phyloP scores from a whole-genome alignment of 2,888 invertebrate species.

The Epiperipatus broadwayi region DNA sequence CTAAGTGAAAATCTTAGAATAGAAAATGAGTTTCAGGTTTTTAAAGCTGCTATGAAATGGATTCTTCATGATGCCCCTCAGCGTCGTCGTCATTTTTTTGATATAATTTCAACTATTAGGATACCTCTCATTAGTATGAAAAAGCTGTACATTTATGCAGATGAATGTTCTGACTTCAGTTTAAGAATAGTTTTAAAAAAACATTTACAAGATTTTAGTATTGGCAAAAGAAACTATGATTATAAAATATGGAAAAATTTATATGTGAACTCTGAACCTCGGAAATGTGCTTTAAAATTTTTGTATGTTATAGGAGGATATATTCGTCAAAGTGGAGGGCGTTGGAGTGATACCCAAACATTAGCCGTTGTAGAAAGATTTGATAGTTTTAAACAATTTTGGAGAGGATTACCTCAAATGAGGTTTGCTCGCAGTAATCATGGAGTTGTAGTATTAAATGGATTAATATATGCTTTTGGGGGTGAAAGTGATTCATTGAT shows the following conservation, averaged over 20 bases:
- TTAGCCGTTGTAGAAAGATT: conserved; percentile 64
- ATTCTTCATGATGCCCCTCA: conserved; percentile 55
- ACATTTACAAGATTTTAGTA: conserved; percentile 21
- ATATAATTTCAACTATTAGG: conserved; percentile 58
- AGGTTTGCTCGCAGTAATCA: conserved; percentile 65
- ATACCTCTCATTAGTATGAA: conserved; percentile 61
- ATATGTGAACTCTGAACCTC: conserved; percentile 43
- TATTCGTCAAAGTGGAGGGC: conserved; percentile 56
- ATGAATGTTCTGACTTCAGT: conserved; percentile 57
- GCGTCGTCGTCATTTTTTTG: conserved; percentile 62
- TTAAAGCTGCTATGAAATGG: conserved; percentile 70
- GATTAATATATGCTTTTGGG: conserved; percentile 71
- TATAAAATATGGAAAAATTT: conserved; percentile 12
- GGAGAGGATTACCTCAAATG: conserved; percentile 62
- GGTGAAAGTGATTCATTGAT: conserved; percentile 42
- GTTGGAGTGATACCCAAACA: conserved; percentile 46
- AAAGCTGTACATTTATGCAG: conserved; percentile 52
- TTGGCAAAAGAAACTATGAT: conserved; percentile 13
- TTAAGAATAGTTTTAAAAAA: conserved; percentile 49
- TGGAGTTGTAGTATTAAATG: conserved; percentile 61
- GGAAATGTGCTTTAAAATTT: conserved; percentile 64
- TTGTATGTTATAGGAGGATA: conserved; percentile 75
- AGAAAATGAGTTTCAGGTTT: conserved; percentile 71
- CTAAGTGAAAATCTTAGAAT: conserved; percentile 68
- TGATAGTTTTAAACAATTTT: conserved; percentile 47